phyloP scores from a whole-genome alignment of 92 coral and sea anemone species.

The Epizoanthus fatuus region DNA sequence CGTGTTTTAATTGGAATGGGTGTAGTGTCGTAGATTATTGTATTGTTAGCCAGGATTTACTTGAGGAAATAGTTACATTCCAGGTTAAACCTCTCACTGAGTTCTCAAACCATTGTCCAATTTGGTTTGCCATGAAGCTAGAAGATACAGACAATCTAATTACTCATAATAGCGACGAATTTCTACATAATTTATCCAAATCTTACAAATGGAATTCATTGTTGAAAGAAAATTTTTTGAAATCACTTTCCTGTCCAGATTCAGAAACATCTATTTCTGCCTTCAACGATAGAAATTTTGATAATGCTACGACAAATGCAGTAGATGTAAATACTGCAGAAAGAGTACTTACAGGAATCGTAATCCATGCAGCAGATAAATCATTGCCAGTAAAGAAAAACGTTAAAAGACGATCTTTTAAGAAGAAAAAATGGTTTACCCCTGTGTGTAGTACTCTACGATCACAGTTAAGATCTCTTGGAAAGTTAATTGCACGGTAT shows the following conservation, averaged over 20 bases:
- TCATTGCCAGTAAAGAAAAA: not conserved
- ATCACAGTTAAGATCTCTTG: not conserved
- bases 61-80: not conserved
- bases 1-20: not conserved
- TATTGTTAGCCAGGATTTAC: not conserved
- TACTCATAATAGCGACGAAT: not conserved
- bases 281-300: not conserved
- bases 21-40: not conserved
- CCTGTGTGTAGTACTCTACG: not conserved
- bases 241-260: not conserved
- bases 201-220: not conserved
- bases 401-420: not conserved
- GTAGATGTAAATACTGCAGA: not conserved
- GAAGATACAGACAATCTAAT: not conserved
- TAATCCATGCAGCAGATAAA: not conserved
- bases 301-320: not conserved
- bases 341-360: not conserved
- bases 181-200: not conserved
- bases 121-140: slow-evolving; percentile 3
- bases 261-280: not conserved
- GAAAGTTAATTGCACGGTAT: not conserved
- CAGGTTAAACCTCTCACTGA: slow-evolving; percentile 2
- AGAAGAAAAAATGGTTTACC: not conserved
- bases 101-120: not conserved
- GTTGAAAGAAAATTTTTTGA: too few species aligned